Base-by-base conservation (phyloP, 2,113 vertebrate genomes). In the Epinephelus lanceolatus region DNA sequence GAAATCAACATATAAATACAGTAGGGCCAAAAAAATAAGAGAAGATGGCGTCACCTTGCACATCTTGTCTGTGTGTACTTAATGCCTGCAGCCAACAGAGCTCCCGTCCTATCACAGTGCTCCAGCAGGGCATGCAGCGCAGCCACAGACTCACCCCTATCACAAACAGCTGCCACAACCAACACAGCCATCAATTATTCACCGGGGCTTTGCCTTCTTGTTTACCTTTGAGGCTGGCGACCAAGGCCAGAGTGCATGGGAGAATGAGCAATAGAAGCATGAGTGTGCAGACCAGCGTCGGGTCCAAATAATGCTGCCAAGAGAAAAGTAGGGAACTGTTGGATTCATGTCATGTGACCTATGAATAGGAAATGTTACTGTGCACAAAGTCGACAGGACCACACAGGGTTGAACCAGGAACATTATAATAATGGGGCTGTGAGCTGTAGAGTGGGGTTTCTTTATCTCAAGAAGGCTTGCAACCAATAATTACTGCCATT, bases 151-250 rank as follows among this genome's bases (percentile, higher is more conserved):
- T 49, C 84, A 71, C 70, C 81, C 78, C 81, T 71, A 72, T 85
- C 56, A 40, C 81, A 88, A 90, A 90, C 91, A 92, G 89, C 87
- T 90, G 88, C 90, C 70, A 68, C 69, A 14, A 27, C 73, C 83
- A 76, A 68, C 79, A 62, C 74, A 71, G 83, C 74, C 82, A 93
- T 94, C 78, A 93, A 94, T 93, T 92, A 94, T 94, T 94, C 91
- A 94, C 92, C 10, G 21, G 77, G 62, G 87, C 83, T 83, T 86
- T 53, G 86, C 84, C 88, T 86, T 69, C 53, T 25, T 93, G 91
- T 94, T 94, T 93, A 94, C 92, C 86, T 92, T 93, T 88, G 81
- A 86, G 87, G 70, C 83, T 70, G 67, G 75, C 19, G 42, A 75
- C 85, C 37, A 25, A 66, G 86, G 83, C 78, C 89, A 76, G 40